Base-by-base conservation (phyloP, 2,797 vertebrate species). In the Steatocranus sp. region DNA sequence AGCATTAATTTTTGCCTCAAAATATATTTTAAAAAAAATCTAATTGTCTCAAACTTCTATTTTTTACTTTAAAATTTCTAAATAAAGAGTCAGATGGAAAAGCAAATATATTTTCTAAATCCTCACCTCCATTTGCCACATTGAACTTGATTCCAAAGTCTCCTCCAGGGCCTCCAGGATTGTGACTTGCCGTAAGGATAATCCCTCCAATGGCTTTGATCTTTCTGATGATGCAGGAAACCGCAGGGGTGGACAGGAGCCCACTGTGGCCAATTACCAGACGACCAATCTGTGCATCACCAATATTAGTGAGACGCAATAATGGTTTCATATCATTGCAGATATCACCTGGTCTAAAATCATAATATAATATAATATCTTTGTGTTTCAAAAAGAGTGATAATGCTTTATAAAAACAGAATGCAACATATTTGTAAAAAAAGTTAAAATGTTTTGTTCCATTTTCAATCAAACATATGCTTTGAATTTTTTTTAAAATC, bases 81-180 rank as follows among this genome's bases (percentile, higher is more conserved):
- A 75, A 30, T 6, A 38, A 38, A 50, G 3, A 14, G 12, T 30
- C 11, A 15, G 6, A 10, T 49, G 11, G 14, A 74, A 66, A 50
- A 41, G 23, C 11, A 25, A 12, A 7, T 25, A 20, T 11, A 12
- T 36, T 41, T 74, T 70, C 8, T 30, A 51, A 54, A 49, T 49
- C 77, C 93, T 93, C 94, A 99, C 99, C 99, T 97, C 99, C 99
- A 92, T 98, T 99, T 70, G 98, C 94, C 91, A 99, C 96, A 78
- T 99, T 99, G 92, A 99, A 99, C 93, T 99, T 99, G 84, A 99
- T 95, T 89, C 99, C 99, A 94, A 99, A 99, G 91, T 99, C 98
- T 92, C 98, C 98, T 73, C 95, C 97, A 1, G 98, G 98, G 32
- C 98, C 98, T 87, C 98, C 99, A 5, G 98, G 97, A 94, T 98